Evolutionary conservation across 1,140 invertebrate species (phyloP).

Genomic region (Drosophila ercepeae): DNA sequence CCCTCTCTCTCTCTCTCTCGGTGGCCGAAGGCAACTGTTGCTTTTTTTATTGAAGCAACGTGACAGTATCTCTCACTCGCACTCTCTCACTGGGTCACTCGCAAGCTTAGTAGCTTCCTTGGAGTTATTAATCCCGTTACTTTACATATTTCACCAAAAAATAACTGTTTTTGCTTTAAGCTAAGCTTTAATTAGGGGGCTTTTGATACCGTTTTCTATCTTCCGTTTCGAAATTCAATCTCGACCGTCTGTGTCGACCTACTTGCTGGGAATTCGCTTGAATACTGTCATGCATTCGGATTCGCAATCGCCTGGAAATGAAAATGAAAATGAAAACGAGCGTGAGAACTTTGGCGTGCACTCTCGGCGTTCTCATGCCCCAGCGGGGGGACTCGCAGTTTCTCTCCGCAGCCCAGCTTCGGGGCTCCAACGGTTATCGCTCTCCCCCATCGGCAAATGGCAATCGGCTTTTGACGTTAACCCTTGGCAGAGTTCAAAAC

Average conservation of each 20-base stretch:
- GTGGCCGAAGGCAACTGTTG: not conserved
- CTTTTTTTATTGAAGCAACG: conserved; percentile 25
- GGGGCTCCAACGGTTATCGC: not conserved
- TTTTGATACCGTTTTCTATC: not conserved
- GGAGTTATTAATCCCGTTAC: not conserved
- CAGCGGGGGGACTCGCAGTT: not conserved
- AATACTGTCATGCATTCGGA: conserved; percentile 53
- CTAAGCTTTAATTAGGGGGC: too few relatives aligned
- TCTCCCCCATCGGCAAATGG: not conserved
- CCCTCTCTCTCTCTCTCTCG: not conserved
- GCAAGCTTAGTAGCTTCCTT: not conserved
- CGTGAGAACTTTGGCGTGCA: not conserved
- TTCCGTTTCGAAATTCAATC: too few relatives aligned
- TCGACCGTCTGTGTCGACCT: conserved; percentile 37
- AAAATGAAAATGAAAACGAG: conserved; percentile 1
- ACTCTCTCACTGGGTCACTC: not conserved
- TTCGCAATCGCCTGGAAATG: not conserved
- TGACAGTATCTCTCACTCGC: conserved; percentile 30
- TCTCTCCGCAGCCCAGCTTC: not conserved
- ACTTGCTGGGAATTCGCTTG: conserved; percentile 57
- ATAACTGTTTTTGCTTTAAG: conserved; percentile 5
- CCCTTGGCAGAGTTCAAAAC: not conserved
- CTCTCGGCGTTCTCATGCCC: not conserved
- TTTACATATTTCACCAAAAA: conserved; percentile 2
- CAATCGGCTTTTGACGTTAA: not conserved